Evolutionary conservation across 2,888 invertebrate genomes (phyloP).

Genomic region (Athalia rosae): DNA sequence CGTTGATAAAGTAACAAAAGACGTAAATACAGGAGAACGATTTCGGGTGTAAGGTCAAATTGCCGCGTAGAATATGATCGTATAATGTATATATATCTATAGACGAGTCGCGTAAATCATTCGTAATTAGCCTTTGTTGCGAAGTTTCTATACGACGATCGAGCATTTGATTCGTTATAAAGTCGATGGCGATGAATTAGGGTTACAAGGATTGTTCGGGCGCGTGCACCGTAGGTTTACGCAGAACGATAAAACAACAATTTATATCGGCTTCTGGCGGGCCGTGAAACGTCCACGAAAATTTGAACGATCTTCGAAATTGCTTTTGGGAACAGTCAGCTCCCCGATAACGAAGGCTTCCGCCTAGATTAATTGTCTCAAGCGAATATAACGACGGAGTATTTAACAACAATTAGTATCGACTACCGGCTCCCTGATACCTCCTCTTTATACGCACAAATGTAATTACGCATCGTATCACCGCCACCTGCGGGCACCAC

Average conservation of each 20-base stretch:
- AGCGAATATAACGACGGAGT: too few species aligned
- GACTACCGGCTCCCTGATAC: too few species aligned
- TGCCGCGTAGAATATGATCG: slow-evolving; percentile 3
- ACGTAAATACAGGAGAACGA: neutral
- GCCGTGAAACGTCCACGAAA: too few species aligned
- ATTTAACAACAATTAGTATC: too few species aligned
- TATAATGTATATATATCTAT: neutral
- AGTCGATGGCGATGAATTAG: neutral
- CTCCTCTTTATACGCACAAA: too few species aligned
- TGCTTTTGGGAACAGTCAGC: too few species aligned
- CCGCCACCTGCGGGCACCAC: too few species aligned
- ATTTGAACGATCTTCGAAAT: too few species aligned
- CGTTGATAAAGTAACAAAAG: slow-evolving; percentile 10
- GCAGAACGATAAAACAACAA: neutral
- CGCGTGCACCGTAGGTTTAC: too few species aligned
- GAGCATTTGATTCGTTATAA: neutral
- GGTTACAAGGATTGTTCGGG: slow-evolving; percentile 6
- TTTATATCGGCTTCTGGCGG: neutral
- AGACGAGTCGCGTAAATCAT: neutral
- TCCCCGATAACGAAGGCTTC: too few species aligned
- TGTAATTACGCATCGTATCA: too few species aligned
- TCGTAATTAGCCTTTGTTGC: slow-evolving; percentile 16
- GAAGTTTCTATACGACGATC: neutral
- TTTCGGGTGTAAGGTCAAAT: slow-evolving; percentile 6
- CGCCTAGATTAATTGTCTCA: too few species aligned